Evolutionary conservation across 2,888 invertebrate genomes (phyloP), one percentile per base, ranked within the genome.

Genomic region (Watsonalla binaria): DNA sequence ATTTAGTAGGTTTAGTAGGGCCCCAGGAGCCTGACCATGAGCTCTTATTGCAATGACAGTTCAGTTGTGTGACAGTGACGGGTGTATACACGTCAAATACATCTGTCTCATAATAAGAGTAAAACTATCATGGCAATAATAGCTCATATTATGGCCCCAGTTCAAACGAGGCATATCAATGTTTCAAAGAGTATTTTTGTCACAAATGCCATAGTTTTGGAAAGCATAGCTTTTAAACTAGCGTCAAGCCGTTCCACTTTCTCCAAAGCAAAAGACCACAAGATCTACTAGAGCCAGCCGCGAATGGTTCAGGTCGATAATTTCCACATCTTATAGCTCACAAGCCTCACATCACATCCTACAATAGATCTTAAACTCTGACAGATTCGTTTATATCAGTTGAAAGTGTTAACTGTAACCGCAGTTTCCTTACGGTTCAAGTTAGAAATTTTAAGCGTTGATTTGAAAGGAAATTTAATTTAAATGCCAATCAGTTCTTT

Each of bases 361-460:
- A 64, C 66, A 66, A 70, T 65, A 52, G 60, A 51, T 61, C 58
- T 64, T 60, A 63, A 60, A 58, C 54, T 54, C 60, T 55, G 54
- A 62, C 66, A 67, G 64, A 68, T 68, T 63, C 63, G 59, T 63
- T 66, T 68, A 63, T 63, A 62, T 63, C 63, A 60, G 61, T 52
- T 54, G 60, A 63, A 62, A 64, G 65, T 64, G 59, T 63, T 63
- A 62, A 51, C 34, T 6, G 37, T 37, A 42, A 49, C 49, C 37
- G 37, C 14, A 39, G 15, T 48, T 37, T 6, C 8, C 6, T 48
- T 48, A 48, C 34, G 47, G 34, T 35, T 13, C 15, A 37, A 49
- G 49, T 11, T 37, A 14, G 13, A 8, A 13, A 35, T 48, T 13
- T 34, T 7, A 13, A 35, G 48, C 48, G 34, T 6, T 37, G 37